Evolutionary conservation across 1,140 invertebrate species (phyloP).

Genomic region (Aphelenchoides fujianensis): DNA sequence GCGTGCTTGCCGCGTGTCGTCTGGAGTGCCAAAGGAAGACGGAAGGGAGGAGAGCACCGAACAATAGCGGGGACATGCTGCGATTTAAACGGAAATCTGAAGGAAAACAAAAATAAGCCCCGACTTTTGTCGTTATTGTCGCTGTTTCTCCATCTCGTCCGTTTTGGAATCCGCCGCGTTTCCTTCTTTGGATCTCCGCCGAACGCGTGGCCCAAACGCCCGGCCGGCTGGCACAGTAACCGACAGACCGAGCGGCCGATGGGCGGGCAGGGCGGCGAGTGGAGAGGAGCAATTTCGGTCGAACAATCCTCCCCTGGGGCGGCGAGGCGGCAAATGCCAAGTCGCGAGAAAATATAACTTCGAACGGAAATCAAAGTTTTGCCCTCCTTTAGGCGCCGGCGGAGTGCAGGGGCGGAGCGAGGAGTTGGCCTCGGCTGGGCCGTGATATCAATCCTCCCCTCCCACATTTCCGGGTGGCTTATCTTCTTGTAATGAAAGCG

Average conservation of each 20-base stretch:
- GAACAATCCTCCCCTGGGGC: background rate
- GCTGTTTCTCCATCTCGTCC: background rate
- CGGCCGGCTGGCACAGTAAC: background rate
- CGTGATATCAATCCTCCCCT: too few relatives aligned
- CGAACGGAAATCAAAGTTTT: conserved; percentile 3
- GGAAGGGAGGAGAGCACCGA: background rate
- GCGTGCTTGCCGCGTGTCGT: background rate
- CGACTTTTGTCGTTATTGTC: background rate
- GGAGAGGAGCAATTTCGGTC: background rate
- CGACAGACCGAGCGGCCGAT: background rate
- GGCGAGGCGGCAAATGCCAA: background rate
- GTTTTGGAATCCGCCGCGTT: background rate
- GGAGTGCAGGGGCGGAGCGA: too few relatives aligned
- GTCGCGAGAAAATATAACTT: conserved; percentile 1
- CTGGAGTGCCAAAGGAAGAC: background rate
- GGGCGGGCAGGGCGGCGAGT: too few relatives aligned
- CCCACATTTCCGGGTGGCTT: too few relatives aligned
- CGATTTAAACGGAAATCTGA: conserved; percentile 1
- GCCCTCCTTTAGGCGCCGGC: too few relatives aligned
- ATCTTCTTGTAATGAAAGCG: too few relatives aligned
- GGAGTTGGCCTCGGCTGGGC: too few relatives aligned
- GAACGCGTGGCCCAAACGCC: background rate
- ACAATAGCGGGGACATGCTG: background rate
- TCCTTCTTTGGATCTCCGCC: background rate
- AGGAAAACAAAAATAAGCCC: conserved; percentile 1